These are phyloP conservation scores for Nematolebias whitei DNA, from an alignment of 2,113 vertebrate species.

Conservation along the genomic window DNA sequence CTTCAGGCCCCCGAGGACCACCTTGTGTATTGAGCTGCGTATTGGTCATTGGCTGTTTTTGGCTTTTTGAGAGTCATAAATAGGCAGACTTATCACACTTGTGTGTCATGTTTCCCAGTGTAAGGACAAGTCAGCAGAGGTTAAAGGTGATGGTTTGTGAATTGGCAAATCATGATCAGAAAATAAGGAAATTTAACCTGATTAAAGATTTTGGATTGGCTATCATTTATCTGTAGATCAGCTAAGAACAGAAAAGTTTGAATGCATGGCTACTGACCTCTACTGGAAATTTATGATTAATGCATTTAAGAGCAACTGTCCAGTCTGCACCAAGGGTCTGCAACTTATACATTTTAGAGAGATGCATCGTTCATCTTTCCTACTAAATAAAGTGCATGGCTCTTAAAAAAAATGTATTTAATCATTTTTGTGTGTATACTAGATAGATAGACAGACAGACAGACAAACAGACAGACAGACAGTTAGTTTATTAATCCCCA, in stretches of 20 bases:
- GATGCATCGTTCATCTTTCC: no score
- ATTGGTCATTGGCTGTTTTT: slow-evolving; percentile 76
- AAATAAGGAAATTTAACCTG: background rate
- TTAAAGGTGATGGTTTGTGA: slow-evolving; percentile 40
- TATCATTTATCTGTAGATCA: background rate
- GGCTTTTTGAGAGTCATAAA: slow-evolving; percentile 62
- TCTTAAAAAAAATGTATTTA: no score
- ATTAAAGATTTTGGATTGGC: background rate
- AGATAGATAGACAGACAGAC: no score
- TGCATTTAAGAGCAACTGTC: slow-evolving; percentile 1
- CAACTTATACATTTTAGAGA: no score
- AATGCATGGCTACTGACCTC: slow-evolving; percentile 45
- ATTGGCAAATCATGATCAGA: slow-evolving; percentile 16
- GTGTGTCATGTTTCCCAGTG: slow-evolving; percentile 61
- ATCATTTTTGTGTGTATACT: no score
- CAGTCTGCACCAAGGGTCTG: no score
- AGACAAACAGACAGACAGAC: no score
- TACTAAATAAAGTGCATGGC: no score
- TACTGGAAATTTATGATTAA: slow-evolving; percentile 40
- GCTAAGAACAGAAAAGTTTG: background rate
- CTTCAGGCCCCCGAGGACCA: slow-evolving; percentile 52
- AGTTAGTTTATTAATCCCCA: no score
- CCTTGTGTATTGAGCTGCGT: slow-evolving; percentile 78
- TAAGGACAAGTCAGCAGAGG: slow-evolving; percentile 51
- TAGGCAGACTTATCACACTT: slow-evolving; percentile 67